These are phyloP conservation scores for Cryptotermes secundus DNA, from an alignment of 1,140 invertebrate species.

Conservation along the genomic window DNA sequence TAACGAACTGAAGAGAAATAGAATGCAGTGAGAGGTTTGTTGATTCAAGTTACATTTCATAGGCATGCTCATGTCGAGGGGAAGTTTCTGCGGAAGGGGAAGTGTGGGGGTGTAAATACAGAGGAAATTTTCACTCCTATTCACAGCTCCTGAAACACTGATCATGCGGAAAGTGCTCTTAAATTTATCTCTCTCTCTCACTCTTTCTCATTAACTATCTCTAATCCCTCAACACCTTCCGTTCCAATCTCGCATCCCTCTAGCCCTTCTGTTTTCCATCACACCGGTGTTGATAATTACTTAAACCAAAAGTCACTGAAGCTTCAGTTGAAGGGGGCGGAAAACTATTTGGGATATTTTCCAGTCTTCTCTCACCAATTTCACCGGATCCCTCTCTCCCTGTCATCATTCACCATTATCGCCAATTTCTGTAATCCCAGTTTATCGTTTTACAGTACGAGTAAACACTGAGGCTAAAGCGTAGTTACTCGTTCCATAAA, in stretches of 20 bases:
- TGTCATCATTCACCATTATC: not conserved
- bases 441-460: not conserved
- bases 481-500: not conserved
- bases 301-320: conserved; percentile 5
- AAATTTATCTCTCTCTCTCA: not conserved
- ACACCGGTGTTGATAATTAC: conserved; percentile 5
- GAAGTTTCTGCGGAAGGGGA: not conserved
- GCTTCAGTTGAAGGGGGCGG: not conserved
- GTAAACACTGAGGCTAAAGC: not conserved
- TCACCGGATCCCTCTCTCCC: not conserved
- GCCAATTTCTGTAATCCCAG: not conserved
- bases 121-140: not conserved
- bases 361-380: not conserved
- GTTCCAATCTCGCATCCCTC: not conserved
- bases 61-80: not conserved
- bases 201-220: not conserved
- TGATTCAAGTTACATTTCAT: not conserved
- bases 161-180: not conserved
- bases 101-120: not conserved
- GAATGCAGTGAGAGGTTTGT: not conserved
- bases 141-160: conserved; percentile 1
- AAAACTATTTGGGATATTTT: not conserved
- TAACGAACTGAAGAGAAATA: not conserved
- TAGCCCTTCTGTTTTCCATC: not conserved
- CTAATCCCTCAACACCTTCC: not conserved